Evolutionary conservation across 2,888 invertebrate species (phyloP).

Genomic region (Euplexia lucipara): DNA sequence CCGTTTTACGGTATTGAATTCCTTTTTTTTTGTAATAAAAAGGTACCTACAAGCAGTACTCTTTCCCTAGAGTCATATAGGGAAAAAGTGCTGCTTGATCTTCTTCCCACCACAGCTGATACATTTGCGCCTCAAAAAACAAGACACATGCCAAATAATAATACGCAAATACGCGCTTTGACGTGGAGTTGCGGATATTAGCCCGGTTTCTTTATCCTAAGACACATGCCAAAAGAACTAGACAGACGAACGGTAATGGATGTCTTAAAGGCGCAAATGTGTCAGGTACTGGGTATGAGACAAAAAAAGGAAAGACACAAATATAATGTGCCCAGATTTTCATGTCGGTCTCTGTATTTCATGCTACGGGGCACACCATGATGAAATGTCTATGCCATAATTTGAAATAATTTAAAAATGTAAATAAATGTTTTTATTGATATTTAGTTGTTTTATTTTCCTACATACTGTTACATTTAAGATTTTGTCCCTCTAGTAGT

Average conservation of each 20-base stretch:
- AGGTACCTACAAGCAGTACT: conserved; percentile 15
- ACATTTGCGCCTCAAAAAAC: conserved; percentile 7
- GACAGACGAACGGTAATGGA: conserved; percentile 10
- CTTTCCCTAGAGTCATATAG: conserved; percentile 11
- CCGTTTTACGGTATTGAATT: neutral
- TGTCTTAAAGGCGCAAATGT: conserved; percentile 19
- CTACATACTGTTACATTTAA: no score
- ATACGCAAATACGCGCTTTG: no score
- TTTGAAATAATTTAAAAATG: no score
- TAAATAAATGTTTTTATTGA: no score
- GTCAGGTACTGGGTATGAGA: conserved; percentile 12
- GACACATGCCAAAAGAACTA: no score
- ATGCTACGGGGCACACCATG: no score
- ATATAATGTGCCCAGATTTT: conserved; percentile 14
- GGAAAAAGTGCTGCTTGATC: conserved; percentile 11
- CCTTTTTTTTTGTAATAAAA: no score
- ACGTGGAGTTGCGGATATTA: no score
- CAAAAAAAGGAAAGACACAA: conserved; percentile 22
- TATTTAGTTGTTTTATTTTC: no score
- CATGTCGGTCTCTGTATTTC: conserved; percentile 12
- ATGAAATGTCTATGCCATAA: no score
- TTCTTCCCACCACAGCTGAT: conserved; percentile 8
- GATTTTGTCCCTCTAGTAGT: no score
- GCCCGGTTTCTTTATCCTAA: no score
- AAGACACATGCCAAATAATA: conserved; percentile 26